Conservation (phyloP, 1,140 invertebrate genomes). For the Radopholus similis region DNA sequence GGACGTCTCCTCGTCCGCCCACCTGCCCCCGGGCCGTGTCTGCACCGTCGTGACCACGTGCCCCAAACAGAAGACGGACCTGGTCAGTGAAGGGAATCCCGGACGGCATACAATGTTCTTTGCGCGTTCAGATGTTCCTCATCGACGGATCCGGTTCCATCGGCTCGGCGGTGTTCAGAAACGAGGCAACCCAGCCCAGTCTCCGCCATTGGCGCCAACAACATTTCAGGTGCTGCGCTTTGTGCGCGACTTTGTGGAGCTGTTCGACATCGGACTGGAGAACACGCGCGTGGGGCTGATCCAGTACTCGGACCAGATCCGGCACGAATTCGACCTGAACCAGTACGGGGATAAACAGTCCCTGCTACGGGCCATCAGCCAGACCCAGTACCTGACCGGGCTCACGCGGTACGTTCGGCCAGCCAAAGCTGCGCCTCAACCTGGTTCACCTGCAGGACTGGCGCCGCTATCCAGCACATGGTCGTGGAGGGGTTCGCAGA, state of each 20-base stretch:
- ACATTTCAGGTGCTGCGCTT: slow-evolving; percentile 45
- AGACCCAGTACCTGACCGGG: slow-evolving; percentile 57
- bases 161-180: slow-evolving; percentile 58
- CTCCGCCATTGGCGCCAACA: not conserved
- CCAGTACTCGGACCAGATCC: slow-evolving; percentile 59
- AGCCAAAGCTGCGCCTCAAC: not conserved
- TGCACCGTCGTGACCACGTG: slow-evolving; percentile 57
- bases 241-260: slow-evolving; percentile 56
- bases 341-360: slow-evolving; percentile 52
- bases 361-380: slow-evolving; percentile 50
- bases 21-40: slow-evolving; percentile 58
- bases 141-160: slow-evolving; percentile 59
- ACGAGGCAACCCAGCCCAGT: slow-evolving; percentile 29
- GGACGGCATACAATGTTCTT: too few relatives aligned
- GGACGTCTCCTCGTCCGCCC: slow-evolving; percentile 58
- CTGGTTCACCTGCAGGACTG: slow-evolving; percentile 37
- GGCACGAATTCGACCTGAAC: slow-evolving; percentile 58
- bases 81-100: too few relatives aligned
- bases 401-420: slow-evolving; percentile 36
- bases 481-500: slow-evolving; percentile 58
- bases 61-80: slow-evolving; percentile 53
- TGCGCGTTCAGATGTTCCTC: too few relatives aligned
- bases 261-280: slow-evolving; percentile 57
- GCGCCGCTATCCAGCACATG: slow-evolving; percentile 59
- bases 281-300: slow-evolving; percentile 59